Evolutionary conservation across 2,113 vertebrate genomes (phyloP).

Genomic region (Mionectes macconnelli): DNA sequence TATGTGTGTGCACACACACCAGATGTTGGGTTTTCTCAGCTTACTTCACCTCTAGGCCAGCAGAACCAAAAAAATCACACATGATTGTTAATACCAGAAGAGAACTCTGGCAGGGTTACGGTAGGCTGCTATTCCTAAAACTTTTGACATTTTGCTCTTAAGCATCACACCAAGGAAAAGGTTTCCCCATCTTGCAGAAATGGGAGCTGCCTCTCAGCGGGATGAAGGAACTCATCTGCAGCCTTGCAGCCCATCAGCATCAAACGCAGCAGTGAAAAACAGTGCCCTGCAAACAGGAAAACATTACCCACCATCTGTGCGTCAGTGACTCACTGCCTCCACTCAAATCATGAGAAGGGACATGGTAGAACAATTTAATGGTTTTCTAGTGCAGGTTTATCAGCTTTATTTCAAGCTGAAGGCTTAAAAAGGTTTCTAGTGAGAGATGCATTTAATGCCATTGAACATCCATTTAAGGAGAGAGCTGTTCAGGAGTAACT

Average conservation of each 20-base stretch:
- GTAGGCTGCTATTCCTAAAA: neutral
- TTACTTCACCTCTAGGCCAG: neutral
- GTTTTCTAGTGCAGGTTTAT: neutral
- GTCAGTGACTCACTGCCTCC: neutral
- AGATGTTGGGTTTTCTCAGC: neutral
- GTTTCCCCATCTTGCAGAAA: neutral
- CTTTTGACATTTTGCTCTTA: neutral
- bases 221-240: neutral
- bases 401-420: neutral
- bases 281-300: neutral
- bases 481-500: neutral
- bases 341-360: neutral
- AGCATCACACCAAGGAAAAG: neutral
- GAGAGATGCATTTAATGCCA: accelerated
- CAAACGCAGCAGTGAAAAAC: neutral
- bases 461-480: neutral
- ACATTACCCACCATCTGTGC: neutral
- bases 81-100: accelerated
- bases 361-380: neutral
- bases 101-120: neutral
- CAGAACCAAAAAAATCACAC: neutral
- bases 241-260: accelerated
- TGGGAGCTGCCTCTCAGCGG: accelerated
- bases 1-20: accelerated
- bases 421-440: neutral